Base-by-base conservation (phyloP, 2,797 vertebrate genomes). In the Natrix natrix region DNA sequence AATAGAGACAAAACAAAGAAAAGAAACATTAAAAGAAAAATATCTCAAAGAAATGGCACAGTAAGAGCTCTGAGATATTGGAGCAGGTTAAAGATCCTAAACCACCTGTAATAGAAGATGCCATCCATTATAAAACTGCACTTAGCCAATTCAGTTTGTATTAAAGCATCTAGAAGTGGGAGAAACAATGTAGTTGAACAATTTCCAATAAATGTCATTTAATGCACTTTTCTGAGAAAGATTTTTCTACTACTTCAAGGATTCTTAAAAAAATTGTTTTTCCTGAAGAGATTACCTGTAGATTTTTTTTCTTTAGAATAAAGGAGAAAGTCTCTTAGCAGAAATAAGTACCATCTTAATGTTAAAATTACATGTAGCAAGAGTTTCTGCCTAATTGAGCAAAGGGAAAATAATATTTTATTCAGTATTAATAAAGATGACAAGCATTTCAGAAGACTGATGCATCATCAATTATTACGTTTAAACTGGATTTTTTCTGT, bases 161-260 rank as follows among this genome's bases (percentile, higher is more conserved):
- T 93, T 93, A 95, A 94, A 1, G 2, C 66, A 92, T 95, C 95
- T 59, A 90, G 93, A 5, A 92, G 32, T 87, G 63, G 43, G 43
- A 78, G n/a, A 20, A 55, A 88, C 32, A 11, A 32, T 43, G 43
- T n/a, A 87, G 37, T 95, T 88, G 57, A 95, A 83, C 57, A 92
- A 56, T 91, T 95, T 95, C 91, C 60, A 93, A 0, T 69, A 69
- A 94, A 0, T 94, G 32, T 14, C 95, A 93, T 95, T 96, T 91
- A 95, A 91, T 86, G 6, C 37, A 92, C 92, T 17, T 93, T 92
- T 59, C 90, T 94, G 74, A 95, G 92, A 90, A 52, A 61, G 22
- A 89, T 95, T 87, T 88, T 37, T 56, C 57, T 91, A 59, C 32
- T 28, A 89, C 55, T 90, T 92, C n/a, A 0, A 8, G 57, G 4